phyloP scores from a whole-genome alignment of 2,888 invertebrate genomes.

The Diploptera punctata region DNA sequence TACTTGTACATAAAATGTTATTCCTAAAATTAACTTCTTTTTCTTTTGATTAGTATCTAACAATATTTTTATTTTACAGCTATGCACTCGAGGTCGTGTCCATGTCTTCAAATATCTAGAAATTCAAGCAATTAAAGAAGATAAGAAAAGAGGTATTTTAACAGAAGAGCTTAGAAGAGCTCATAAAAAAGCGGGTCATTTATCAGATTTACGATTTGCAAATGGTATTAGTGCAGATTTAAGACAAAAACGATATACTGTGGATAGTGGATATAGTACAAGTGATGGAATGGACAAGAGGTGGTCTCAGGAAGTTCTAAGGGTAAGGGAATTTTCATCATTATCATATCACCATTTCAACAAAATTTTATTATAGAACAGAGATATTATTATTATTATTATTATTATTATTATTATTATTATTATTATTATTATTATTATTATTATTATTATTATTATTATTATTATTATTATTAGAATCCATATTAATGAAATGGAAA shows the following conservation, averaged over 20 bases:
- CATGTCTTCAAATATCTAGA: conserved; percentile 96
- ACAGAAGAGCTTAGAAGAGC: conserved; percentile 36
- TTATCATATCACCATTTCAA: too few relatives aligned
- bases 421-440: too few relatives aligned
- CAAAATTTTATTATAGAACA: too few relatives aligned
- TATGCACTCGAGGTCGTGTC: conserved; percentile 90
- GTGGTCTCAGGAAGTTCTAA: conserved; percentile 79
- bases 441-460: too few relatives aligned
- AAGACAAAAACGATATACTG: conserved; percentile 71
- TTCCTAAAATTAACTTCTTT: too few relatives aligned
- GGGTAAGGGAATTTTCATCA: conserved; percentile 54
- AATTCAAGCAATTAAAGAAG: conserved; percentile 69
- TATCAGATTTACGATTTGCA: conserved; percentile 51
- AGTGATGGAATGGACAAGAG: conserved; percentile 79
- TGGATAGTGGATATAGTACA: conserved; percentile 90
- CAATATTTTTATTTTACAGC: too few relatives aligned
- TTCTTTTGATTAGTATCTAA: too few relatives aligned
- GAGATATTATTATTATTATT: too few relatives aligned
- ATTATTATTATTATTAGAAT: too few relatives aligned
- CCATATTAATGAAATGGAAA: too few relatives aligned
- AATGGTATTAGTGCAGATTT: conserved; percentile 55
- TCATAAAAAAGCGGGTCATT: conserved; percentile 43
- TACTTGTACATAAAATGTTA: too few relatives aligned
- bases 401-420: too few relatives aligned
- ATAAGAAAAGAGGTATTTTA: conserved; percentile 45